Base-by-base conservation (phyloP, 2,888 invertebrate genomes). In the Zonitis immaculata region DNA sequence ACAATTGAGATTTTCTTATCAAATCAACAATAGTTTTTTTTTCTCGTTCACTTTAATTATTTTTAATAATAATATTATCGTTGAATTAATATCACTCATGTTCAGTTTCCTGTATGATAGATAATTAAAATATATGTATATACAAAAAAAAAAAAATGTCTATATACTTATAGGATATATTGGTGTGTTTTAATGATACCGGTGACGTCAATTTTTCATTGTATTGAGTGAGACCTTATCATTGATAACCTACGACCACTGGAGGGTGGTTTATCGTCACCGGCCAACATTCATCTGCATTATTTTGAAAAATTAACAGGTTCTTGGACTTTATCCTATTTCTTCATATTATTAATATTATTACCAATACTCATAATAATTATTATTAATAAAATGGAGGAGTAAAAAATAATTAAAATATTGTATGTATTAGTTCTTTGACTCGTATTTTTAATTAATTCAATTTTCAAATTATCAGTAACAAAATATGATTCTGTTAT, bases 261-360 rank as follows among this genome's bases (percentile, higher is more conserved):
- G 59, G 35, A 35, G 61, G 58, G 54, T 54, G 58, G 58, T 50
- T 64, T 64, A 64, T 64, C 64, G n/a, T n/a, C 63, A 64, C 63
- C 63, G 64, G 54, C 57, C 52, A 46, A 49, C 43, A 51, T 54
- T 51, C 49, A 51, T 55, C 27, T 35, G 35, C 16, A 16, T 35
- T 35, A 35, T 35, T 35, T 35, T 35, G n/a, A n/a, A 22, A 22
- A 35, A 35, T 28, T 22, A 42, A 47, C 57, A 57, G 63, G 63
- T 63, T 63, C 63, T 62, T 62, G 62, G 63, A 63, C 64, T 65
- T 61, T 57, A 61, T 57, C 58, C 45, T 39, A 35, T 35, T 35
- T 35, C 16, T 35, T 35, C 35, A n/a, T n/a, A 35, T 9, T 27
- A 28, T n/a, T 27, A 27, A 8, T 27, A 27, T 9, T 27, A 27